Conservation (phyloP, 2,113 vertebrate genomes). For the Seriola dumerili region DNA sequence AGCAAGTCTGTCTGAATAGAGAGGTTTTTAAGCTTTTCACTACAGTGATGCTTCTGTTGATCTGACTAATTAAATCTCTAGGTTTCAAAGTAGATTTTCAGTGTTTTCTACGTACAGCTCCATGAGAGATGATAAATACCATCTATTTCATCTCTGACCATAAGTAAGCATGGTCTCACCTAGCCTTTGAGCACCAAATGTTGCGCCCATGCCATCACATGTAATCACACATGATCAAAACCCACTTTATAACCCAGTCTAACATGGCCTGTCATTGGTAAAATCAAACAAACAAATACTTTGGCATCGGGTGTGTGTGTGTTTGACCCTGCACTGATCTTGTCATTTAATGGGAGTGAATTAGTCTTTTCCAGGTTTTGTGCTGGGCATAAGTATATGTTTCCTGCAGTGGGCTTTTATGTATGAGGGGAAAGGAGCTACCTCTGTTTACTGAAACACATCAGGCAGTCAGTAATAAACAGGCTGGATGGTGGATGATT, state of each 20-base stretch:
- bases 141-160: background rate
- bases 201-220: constrained; percentile 1
- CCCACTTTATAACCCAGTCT: background rate
- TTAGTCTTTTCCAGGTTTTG: constrained; percentile 8
- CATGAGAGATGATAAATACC: background rate
- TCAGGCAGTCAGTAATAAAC: constrained; percentile 56
- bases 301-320: background rate
- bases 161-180: constrained; percentile 12
- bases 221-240: constrained; percentile 7
- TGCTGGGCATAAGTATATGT: background rate
- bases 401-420: constrained; percentile 22
- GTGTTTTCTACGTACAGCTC: background rate
- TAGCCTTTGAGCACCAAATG: constrained; percentile 1
- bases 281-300: background rate
- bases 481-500: constrained; percentile 58
- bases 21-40: background rate
- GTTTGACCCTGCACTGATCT: constrained; percentile 25
- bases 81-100: background rate
- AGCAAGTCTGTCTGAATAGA: background rate
- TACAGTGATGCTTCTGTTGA: background rate
- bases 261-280: background rate
- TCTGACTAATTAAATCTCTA: background rate
- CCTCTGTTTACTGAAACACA: constrained; percentile 55
- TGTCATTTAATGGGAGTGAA: constrained; percentile 30
- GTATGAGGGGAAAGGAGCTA: constrained; percentile 9